These are phyloP conservation scores for Ciona savignyi DNA, from an alignment of 23 tunicate species.

Conservation along the genomic window DNA sequence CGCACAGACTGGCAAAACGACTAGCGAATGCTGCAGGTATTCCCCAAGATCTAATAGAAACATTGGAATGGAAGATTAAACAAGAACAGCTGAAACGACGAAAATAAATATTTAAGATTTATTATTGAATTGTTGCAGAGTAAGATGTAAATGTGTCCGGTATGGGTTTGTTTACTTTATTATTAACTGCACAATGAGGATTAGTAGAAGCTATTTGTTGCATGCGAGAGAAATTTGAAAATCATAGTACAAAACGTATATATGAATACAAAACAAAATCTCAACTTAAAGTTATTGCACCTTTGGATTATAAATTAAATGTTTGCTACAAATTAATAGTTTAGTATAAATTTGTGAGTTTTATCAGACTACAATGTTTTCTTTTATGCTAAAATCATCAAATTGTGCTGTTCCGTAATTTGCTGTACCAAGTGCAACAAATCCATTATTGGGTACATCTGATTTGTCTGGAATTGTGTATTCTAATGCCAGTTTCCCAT, in stretches of 20 bases:
- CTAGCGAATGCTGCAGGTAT: slow-evolving; percentile 42
- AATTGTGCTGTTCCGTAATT: slow-evolving; percentile 67
- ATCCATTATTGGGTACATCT: slow-evolving; percentile 66
- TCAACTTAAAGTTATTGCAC: background rate
- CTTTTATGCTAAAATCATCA: slow-evolving; percentile 49
- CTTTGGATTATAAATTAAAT: background rate
- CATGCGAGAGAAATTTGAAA: no score
- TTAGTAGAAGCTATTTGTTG: no score
- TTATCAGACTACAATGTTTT: background rate
- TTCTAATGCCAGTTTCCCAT: slow-evolving; percentile 30
- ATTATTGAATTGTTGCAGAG: no score
- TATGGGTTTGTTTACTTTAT: no score
- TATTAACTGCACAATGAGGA: no score
- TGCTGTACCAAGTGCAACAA: slow-evolving; percentile 59
- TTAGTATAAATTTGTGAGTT: background rate
- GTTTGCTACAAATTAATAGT: background rate
- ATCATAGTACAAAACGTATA: no score
- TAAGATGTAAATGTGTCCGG: no score
- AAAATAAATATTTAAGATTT: slow-evolving; percentile 10
- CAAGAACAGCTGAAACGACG: slow-evolving; percentile 49
- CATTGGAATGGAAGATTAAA: slow-evolving; percentile 79
- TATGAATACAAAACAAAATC: no score
- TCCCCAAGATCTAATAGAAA: slow-evolving; percentile 55
- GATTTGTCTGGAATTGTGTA: background rate
- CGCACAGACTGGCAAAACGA: slow-evolving; percentile 34